These are phyloP conservation scores for Tympanoctomys barrerae DNA, from an alignment of 2,797 vertebrate genomes.

Conservation along the genomic window DNA sequence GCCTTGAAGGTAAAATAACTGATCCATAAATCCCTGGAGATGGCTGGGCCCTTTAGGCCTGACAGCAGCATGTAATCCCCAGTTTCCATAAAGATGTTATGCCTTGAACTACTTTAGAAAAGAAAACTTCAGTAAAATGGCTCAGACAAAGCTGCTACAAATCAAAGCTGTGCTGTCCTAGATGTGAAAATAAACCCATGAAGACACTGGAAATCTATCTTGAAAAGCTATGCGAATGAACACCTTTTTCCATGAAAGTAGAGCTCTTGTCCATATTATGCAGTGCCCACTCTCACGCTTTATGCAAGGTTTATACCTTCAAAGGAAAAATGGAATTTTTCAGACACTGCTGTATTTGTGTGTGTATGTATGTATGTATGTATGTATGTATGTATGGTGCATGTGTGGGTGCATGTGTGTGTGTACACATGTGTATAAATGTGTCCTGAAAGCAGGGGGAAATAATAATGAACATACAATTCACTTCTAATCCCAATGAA, in stretches of 20 bases:
- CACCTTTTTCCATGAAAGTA: background rate
- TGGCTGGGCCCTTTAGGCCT: background rate
- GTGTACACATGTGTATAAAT: background rate
- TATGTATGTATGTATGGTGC: background rate
- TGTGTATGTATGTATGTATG: background rate
- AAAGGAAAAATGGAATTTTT: background rate
- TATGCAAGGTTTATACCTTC: background rate
- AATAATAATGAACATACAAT: background rate
- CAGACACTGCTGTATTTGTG: fast-evolving
- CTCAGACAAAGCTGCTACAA: background rate
- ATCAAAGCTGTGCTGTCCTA: background rate
- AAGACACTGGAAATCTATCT: background rate
- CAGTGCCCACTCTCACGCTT: background rate
- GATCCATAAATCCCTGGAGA: background rate
- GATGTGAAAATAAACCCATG: conserved; percentile 17
- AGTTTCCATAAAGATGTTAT: background rate
- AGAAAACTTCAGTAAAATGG: background rate
- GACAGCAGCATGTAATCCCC: background rate
- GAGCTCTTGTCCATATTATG: background rate
- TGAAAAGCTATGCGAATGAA: background rate
- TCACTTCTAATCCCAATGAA: background rate
- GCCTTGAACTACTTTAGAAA: background rate
- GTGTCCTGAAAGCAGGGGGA: background rate
- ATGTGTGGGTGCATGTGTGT: background rate
- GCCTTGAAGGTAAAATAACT: background rate